A percentile compares a stretch with the other conserved stretches of the same genome.
Evolutionary conservation across 2,113 vertebrate genomes (phyloP).

Genomic region (Geococcyx californianus): DNA sequence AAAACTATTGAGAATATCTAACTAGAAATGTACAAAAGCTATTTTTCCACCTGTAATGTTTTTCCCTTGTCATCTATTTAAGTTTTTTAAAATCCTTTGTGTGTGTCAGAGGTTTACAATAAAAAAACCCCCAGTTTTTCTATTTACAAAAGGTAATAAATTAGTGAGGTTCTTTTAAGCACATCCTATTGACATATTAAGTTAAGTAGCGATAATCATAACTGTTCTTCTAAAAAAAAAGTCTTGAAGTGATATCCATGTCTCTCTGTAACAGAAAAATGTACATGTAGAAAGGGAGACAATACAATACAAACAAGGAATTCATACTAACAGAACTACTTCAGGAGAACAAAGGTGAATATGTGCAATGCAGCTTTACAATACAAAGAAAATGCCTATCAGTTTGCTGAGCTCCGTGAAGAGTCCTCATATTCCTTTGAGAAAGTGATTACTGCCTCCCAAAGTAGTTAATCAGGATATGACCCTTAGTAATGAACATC

Average conservation of each 20-base stretch:
- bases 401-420: neutral
- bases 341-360: neutral
- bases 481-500: neutral
- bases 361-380: neutral
- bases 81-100: constrained; percentile 16
- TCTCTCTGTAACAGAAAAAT: neutral
- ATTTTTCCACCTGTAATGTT: constrained; percentile 7
- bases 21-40: constrained; percentile 15
- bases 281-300: neutral
- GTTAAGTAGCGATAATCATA: neutral
- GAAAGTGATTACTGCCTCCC: constrained; percentile 22
- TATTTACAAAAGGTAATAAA: constrained; percentile 32
- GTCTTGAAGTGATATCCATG: neutral
- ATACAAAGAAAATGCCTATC: neutral
- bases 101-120: neutral
- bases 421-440: neutral
- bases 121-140: neutral
- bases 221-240: neutral
- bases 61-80: constrained; percentile 5
- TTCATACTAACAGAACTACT: neutral
- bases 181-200: neutral
- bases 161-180: constrained; percentile 25
- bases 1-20: neutral
- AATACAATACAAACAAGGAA: constrained; percentile 3
- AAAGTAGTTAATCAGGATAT: constrained; percentile 49